Conservation (phyloP, 2,113 vertebrate genomes). For the Muscicapa adusta region DNA sequence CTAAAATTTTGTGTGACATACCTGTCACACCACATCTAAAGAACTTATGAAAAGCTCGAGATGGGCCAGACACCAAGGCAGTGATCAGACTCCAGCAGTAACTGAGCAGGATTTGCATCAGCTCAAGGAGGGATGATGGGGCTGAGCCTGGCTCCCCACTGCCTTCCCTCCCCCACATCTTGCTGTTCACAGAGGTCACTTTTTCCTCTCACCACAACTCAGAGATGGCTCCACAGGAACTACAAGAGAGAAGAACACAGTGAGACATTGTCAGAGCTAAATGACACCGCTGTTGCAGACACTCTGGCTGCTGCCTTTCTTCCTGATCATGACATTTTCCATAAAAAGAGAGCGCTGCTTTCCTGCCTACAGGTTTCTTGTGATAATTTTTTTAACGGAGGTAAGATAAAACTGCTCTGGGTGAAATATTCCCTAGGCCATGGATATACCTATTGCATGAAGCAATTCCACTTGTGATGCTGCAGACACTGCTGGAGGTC, state of each 20-base stretch:
- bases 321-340: neutral
- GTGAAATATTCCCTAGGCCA: neutral
- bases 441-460: neutral
- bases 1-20: neutral
- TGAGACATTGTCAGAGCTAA: neutral
- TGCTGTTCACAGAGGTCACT: neutral
- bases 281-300: neutral
- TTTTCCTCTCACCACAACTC: neutral
- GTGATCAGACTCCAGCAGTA: neutral
- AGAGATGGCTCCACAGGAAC: neutral
- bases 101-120: neutral
- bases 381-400: neutral
- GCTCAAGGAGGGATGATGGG: rapidly evolving
- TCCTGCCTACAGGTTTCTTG: neutral
- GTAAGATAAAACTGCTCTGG: neutral
- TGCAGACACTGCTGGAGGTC: neutral
- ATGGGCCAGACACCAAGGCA: neutral
- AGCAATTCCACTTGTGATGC: neutral
- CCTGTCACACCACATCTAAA: neutral
- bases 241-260: neutral
- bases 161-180: neutral
- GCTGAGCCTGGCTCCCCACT: neutral
- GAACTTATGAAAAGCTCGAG: neutral
- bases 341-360: neutral
- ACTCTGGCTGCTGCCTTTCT: neutral